Percentiles rank a stretch among this genome's conserved stretches.
Conservation (phyloP, 2,797 vertebrate species). For the Anabas testudineus region DNA sequence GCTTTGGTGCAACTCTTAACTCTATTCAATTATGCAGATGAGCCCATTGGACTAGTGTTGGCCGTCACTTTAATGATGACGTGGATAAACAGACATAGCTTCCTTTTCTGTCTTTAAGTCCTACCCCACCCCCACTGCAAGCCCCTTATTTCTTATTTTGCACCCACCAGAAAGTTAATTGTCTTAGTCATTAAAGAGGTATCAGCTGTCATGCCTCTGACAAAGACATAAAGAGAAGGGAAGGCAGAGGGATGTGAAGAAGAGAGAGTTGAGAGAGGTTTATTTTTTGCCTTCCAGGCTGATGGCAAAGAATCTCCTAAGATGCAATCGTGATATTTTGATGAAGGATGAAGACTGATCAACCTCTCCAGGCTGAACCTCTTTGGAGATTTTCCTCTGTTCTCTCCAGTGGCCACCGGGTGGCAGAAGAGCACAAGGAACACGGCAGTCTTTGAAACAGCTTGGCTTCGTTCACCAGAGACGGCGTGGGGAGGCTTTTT, state of each 20-base stretch:
- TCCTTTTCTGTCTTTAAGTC: slow-evolving; percentile 65
- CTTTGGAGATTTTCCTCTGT: slow-evolving; percentile 51
- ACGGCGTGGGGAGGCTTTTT: slow-evolving; percentile 34
- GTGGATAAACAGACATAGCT: slow-evolving; percentile 77
- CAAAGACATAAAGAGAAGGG: slow-evolving; percentile 69
- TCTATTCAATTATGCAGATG: slow-evolving; percentile 84
- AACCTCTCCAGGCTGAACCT: slow-evolving; percentile 65
- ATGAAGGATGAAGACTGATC: slow-evolving; percentile 74
- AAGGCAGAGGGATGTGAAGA: slow-evolving; percentile 66
- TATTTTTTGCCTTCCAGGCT: slow-evolving; percentile 75
- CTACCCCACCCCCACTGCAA: slow-evolving; percentile 43
- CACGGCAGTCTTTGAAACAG: slow-evolving; percentile 49
- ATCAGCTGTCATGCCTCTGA: slow-evolving; percentile 81
- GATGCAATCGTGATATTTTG: slow-evolving; percentile 80
- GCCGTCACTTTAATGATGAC: slow-evolving; percentile 85
- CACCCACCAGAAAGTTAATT: slow-evolving; percentile 80
- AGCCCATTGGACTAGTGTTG: slow-evolving; percentile 69
- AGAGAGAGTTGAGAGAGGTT: slow-evolving; percentile 66
- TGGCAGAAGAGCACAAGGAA: slow-evolving; percentile 87
- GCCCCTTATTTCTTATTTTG: slow-evolving; percentile 69
- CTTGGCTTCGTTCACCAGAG: slow-evolving; percentile 50
- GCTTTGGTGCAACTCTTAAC: slow-evolving; percentile 79
- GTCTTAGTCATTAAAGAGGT: slow-evolving; percentile 81
- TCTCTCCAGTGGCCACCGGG: slow-evolving; percentile 79
- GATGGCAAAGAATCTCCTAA: slow-evolving; percentile 77